phyloP scores from a whole-genome alignment of 1,140 invertebrate species.

The Andricus grossulariae region DNA sequence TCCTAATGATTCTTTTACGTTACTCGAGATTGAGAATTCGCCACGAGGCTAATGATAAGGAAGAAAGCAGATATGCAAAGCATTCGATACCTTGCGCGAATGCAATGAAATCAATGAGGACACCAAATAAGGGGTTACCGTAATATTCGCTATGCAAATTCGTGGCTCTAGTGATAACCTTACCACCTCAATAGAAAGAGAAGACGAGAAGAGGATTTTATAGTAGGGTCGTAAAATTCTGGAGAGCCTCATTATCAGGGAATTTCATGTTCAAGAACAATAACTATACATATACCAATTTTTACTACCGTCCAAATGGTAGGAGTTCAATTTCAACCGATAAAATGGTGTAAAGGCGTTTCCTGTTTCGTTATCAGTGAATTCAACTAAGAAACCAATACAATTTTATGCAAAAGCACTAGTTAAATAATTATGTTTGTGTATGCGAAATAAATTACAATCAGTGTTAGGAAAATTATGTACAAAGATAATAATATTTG shows the following conservation, averaged over 20 bases:
- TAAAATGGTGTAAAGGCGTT: not conserved
- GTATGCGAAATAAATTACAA: not conserved
- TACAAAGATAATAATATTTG: too few species aligned
- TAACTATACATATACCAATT: constrained; percentile 21
- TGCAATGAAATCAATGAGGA: constrained; percentile 18
- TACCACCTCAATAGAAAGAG: constrained; percentile 2
- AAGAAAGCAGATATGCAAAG: constrained; percentile 22
- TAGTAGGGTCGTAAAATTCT: constrained; percentile 2
- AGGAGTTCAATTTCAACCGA: not conserved
- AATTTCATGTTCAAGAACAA: constrained; percentile 22
- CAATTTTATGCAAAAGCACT: too few species aligned
- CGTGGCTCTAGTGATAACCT: constrained; percentile 9
- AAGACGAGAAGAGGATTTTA: not conserved
- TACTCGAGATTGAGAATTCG: not conserved
- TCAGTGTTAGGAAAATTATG: not conserved
- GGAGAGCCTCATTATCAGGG: constrained; percentile 11
- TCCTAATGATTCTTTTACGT: constrained; percentile 4
- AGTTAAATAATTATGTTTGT: too few species aligned
- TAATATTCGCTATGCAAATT: not conserved
- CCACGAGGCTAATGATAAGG: not conserved
- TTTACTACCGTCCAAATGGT: not conserved
- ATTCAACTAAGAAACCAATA: not conserved
- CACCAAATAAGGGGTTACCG: constrained; percentile 20
- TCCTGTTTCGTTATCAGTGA: constrained; percentile 17
- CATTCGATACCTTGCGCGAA: not conserved